These are phyloP conservation scores for Thunnus thynnus DNA, from an alignment of 2,113 vertebrate genomes.

Conservation along the genomic window DNA sequence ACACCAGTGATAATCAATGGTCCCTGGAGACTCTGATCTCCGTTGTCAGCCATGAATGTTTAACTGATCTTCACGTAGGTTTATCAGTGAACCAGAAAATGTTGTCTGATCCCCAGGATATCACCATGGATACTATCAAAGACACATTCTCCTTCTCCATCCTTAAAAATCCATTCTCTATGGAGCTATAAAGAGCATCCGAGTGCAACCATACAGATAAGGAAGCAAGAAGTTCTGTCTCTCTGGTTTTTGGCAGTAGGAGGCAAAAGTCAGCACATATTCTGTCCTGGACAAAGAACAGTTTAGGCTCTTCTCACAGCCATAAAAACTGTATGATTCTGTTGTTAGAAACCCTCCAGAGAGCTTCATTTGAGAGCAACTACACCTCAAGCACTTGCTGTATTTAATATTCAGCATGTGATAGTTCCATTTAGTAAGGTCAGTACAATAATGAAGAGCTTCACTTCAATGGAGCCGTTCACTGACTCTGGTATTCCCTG, in stretches of 20 bases:
- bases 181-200: slow-evolving; percentile 11
- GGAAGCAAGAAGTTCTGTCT: not conserved
- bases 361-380: not conserved
- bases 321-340: not conserved
- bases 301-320: not conserved
- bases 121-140: slow-evolving; percentile 47
- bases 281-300: not conserved
- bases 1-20: not conserved
- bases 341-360: not conserved
- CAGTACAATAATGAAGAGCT: slow-evolving; percentile 26
- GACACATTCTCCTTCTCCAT: slow-evolving; percentile 6
- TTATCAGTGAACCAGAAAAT: slow-evolving; percentile 28
- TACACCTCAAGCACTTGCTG: not conserved
- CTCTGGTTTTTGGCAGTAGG: not conserved
- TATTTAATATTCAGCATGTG: slow-evolving; percentile 48
- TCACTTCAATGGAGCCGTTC: slow-evolving; percentile 33
- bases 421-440: slow-evolving; percentile 8
- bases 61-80: not conserved
- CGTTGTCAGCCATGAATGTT: slow-evolving; percentile 21
- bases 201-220: slow-evolving; percentile 13
- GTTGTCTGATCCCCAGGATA: slow-evolving; percentile 6
- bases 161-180: slow-evolving; percentile 33
- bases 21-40: not conserved
- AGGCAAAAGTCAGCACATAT: not conserved
- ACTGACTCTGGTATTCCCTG: slow-evolving; percentile 31